Base-by-base conservation (phyloP, 2,888 invertebrate genomes). In the Tinea pellionella region DNA sequence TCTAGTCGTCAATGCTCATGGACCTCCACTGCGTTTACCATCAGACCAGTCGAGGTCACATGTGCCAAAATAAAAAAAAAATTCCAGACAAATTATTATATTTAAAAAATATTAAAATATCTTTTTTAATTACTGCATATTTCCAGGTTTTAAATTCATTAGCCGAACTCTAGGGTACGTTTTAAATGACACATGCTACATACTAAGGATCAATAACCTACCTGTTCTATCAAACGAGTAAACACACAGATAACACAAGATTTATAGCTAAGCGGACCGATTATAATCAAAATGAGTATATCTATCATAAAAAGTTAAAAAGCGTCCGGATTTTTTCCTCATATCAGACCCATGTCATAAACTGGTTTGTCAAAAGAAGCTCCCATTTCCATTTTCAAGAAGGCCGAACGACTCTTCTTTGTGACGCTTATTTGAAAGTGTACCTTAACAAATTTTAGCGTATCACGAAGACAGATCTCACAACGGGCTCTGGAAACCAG, bases 371-470 rank as follows among this genome's bases (percentile, higher is more conserved):
- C 66, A 66, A 64, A 68, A 65, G 43, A 55, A 13, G 59, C 53
- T 59, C 37, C 61, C 62, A 84, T 83, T 83, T 75, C 70, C 80
- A 83, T 86, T 77, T 79, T 75, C 71, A 79, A 81, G 75, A 76
- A 76, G 70, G 68, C 82, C 80, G 80, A 69, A 73, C 65, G 64
- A 24, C 69, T 67, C 67, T 61, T 64, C 67, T 65, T 69, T 67
- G 68, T 71, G 66, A 66, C 65, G 71, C 57, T 15, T 24, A 2
- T 32, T 15, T 19, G 3, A 57, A 57, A 32, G 57, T 57, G n/a
- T 32, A 11, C 57, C 75, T 80, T 79, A 74, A 68, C 68, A 68
- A 76, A 81, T 80, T 85, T 84, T 77, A 81, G 81, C 83, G 84
- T 86, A 84, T 82, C 84, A 78, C 68, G 72, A 53, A 53, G 53